Conservation (phyloP, 2,888 invertebrate species). For the Rhodophaea formosa region DNA sequence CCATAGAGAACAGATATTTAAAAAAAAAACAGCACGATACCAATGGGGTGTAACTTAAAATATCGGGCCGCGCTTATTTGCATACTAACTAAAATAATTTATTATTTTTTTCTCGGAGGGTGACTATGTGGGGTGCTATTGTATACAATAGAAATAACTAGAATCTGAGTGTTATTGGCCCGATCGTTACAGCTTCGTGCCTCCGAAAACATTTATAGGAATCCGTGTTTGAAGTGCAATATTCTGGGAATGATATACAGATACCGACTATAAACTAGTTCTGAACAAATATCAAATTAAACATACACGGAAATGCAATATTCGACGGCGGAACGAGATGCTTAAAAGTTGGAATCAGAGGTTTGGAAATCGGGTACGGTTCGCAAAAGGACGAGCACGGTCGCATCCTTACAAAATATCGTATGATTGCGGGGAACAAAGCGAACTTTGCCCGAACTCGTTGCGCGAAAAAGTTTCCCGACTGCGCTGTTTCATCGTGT, state of each 20-base stretch:
- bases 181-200: slow-evolving; percentile 60
- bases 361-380: slow-evolving; percentile 75
- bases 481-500: slow-evolving; percentile 46
- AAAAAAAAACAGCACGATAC: slow-evolving; percentile 58
- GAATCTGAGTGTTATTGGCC: slow-evolving; percentile 76
- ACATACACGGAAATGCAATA: slow-evolving; percentile 74
- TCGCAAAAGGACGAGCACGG: slow-evolving; percentile 63
- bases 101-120: slow-evolving; percentile 78
- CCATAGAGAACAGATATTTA: slow-evolving; percentile 66
- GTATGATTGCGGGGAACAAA: slow-evolving; percentile 73
- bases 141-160: slow-evolving; percentile 73
- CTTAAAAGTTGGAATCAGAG: slow-evolving; percentile 79
- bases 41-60: slow-evolving; percentile 78
- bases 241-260: slow-evolving; percentile 43
- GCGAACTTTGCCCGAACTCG: slow-evolving; percentile 58
- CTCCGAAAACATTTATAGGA: slow-evolving; percentile 52
- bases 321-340: slow-evolving; percentile 69
- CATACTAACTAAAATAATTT: slow-evolving; percentile 82
- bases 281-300: slow-evolving; percentile 68
- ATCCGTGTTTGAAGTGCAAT: slow-evolving; percentile 49
- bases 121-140: slow-evolving; percentile 66
- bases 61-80: slow-evolving; percentile 77
- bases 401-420: slow-evolving; percentile 76
- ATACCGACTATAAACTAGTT: slow-evolving; percentile 44
- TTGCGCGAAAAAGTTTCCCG: slow-evolving; percentile 70